Evolutionary conservation across 2,113 vertebrate genomes (phyloP).

Genomic region (Mungos mungo): DNA sequence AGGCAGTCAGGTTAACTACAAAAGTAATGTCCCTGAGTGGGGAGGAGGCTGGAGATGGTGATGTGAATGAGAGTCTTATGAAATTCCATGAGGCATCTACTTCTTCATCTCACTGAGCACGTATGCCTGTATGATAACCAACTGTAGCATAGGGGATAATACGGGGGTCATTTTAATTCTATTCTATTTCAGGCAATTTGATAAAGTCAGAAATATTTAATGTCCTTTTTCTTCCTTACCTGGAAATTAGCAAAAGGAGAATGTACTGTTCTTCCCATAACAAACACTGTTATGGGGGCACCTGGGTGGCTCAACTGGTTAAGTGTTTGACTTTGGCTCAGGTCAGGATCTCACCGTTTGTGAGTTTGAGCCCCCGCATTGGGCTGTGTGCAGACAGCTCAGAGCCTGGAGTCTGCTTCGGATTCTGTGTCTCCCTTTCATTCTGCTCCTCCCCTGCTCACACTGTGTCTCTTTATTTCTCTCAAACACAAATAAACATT

Average conservation of each 20-base stretch:
- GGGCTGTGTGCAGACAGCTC: no score
- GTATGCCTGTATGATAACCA: neutral
- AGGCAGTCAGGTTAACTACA: neutral
- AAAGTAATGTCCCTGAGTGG: neutral
- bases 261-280: neutral
- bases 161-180: neutral
- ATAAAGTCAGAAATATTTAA: neutral
- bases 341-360: no score
- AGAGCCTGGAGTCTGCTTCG: no score
- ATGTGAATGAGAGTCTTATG: no score
- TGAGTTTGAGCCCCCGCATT: no score
- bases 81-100: neutral
- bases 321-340: no score
- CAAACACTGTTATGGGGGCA: neutral
- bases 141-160: neutral
- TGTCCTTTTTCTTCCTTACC: neutral
- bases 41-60: neutral
- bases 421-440: no score
- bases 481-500: no score
- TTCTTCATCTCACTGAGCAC: neutral
- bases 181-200: neutral
- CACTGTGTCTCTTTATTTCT: no score
- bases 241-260: slow-evolving; percentile 31
- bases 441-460: no score
- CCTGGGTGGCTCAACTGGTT: no score